Conservation (phyloP, 2,113 vertebrate genomes). For the Eurystomus gularis region DNA sequence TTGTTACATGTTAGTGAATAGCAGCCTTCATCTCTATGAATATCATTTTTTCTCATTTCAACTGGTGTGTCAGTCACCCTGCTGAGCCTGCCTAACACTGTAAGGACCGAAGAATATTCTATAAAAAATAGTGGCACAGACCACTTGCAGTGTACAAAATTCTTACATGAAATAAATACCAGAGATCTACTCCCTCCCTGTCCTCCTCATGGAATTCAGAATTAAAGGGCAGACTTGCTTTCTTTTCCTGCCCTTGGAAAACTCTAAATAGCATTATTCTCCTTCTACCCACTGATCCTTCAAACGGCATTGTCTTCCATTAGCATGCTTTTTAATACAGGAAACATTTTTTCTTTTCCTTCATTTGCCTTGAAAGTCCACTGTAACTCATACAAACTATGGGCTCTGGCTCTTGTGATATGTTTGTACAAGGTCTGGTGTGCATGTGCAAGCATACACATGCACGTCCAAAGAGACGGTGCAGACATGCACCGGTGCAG, state of each 20-base stretch:
- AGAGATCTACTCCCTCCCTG: neutral
- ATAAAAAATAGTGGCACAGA: neutral
- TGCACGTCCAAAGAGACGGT: rapidly evolving
- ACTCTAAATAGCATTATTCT: neutral
- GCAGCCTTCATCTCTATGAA: neutral
- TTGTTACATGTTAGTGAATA: neutral
- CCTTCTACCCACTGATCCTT: neutral
- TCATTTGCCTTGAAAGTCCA: neutral
- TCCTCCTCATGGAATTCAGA: neutral
- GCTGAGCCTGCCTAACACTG: neutral
- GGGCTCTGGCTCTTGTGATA: neutral
- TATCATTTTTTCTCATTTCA: neutral
- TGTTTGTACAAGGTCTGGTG: neutral
- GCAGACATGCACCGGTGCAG: neutral
- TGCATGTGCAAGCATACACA: neutral
- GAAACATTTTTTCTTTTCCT: neutral
- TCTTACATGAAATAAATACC: neutral
- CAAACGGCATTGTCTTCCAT: neutral
- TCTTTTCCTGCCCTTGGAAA: neutral
- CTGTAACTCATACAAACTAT: neutral
- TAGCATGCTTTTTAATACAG: neutral
- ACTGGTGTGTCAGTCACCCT: neutral
- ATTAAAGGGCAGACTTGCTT: neutral
- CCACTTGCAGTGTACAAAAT: neutral
- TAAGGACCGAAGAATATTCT: neutral